Base-by-base conservation (phyloP, 2,113 vertebrate genomes). In the Ciconia stormi region DNA sequence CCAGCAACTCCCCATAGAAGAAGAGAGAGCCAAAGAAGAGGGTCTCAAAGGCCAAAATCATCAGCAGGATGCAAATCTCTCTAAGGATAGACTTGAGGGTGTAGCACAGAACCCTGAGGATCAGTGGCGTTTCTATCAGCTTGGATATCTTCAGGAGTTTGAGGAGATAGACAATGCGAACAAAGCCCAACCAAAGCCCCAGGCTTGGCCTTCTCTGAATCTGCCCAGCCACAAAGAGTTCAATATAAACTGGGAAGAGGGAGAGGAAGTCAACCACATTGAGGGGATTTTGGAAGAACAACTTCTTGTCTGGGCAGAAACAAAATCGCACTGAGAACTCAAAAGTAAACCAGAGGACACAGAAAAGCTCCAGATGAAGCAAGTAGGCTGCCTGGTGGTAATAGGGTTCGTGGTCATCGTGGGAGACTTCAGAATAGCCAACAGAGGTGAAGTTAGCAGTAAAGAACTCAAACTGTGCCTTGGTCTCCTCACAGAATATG, bases 1-100 rank as follows among this genome's bases (percentile, higher is more conserved):
- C 82, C 29, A 97, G 58, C 38, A 94, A 49, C 23, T 97, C 89
- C 15, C 66, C 96, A 52, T 72, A 97, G 63, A 96, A 94, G 32
- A 95, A 97, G 53, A 96, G 72, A 20, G 87, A 89, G 46, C 88
- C 94, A 65, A 97, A 98, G 61, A 97, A 96, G 50, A 97, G 91
- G 27, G 96, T 89, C 78, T 96, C 94, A 65, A 93, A 70, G 58
- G 94, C 83, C 74, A 95, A 82, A 80, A 97, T 83, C 63, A 97
- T 74, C 78, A 97, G 20, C 80, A 97, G 86, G 70, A 90, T 76
- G 72, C 86, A 80, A 34, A 96, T 74, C 61, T 98, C 94, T 55
- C 82, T 89, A 86, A 95, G 79, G 71, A 95, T 76, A 25, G 87
- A 96, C 70, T 73, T 88, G 83, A 97, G 58, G 5, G 69, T 96